Evolutionary conservation across 1,140 invertebrate species (phyloP), one percentile per base, ranked within the genome.

Genomic region (Bombus consobrinus): DNA sequence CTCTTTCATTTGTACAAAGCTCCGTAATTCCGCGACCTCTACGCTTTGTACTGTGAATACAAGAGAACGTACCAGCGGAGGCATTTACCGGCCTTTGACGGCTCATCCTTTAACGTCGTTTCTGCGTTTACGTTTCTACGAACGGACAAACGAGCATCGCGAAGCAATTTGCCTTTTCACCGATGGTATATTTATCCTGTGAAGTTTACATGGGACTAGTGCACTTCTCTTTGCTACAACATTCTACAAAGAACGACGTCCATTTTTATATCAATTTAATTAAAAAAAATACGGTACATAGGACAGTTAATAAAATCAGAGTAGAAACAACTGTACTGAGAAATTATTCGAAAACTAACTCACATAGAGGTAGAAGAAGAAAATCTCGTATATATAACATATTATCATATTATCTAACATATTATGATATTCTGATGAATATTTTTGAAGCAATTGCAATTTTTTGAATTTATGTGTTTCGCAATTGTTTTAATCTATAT

Each of bases 101-200:
- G 79, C 43, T 25, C 47, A 57, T 73, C 79, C 77, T 80, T 80
- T 80, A 81, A 72, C 79, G 66, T 81, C 47, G 68, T 69, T 69
- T 37, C 68, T 73, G 25, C 47, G 69, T 81, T 73, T 81, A 43
- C 79, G 39, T 81, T 72, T 59, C 79, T 43, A 34, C 79, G 47
- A 62, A 81, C 79, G 47, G 25, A 73, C 79, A 81, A 81, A 81
- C 69, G 79, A 81, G 69, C 69, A 81, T 81, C 47, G 47, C 69
- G 15, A 41, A 59, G 79, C 79, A 81, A 81, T 81, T 81, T 81
- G 69, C 79, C 69, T 81, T 73, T 73, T 81, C 68, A 34, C 32
- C 47, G 66, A 39, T 59, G 47, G 9, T 39, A 81, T 81, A 53
- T 43, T 78, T 43, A 62, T 76, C n/a, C 28, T 64, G 57, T 25